A percentile compares a stretch with the other conserved stretches of the same genome.
Evolutionary conservation across 2,888 invertebrate genomes (phyloP).

Genomic region (Hypomecis punctinalis): DNA sequence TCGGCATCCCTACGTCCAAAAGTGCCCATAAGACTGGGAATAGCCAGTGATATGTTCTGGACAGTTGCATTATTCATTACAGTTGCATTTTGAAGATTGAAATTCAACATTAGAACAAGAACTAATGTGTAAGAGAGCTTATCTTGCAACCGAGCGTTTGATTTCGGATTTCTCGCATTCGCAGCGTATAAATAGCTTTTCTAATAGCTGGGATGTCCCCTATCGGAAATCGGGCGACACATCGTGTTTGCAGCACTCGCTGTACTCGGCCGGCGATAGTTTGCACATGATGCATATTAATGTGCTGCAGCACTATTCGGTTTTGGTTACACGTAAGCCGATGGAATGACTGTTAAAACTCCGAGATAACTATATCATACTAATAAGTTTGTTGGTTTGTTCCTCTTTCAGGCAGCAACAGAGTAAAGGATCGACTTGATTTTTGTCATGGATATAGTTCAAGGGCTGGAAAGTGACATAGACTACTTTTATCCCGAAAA

Average conservation of each 20-base stretch:
- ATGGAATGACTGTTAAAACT: conserved; percentile 17
- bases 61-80: too few species aligned
- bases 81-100: too few species aligned
- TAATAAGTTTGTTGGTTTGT: too few species aligned
- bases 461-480: too few species aligned
- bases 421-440: too few species aligned
- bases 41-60: too few species aligned
- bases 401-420: too few species aligned
- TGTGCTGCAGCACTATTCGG: conserved; percentile 50
- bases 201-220: conserved; percentile 32
- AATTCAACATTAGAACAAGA: too few species aligned
- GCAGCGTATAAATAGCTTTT: conserved; percentile 10
- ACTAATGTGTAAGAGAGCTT: neutral
- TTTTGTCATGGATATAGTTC: too few species aligned
- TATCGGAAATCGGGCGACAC: conserved; percentile 47
- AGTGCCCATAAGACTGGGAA: too few species aligned
- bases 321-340: conserved; percentile 41
- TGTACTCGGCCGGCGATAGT: conserved; percentile 58
- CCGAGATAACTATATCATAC: neutral
- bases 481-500: too few species aligned
- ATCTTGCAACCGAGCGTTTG: neutral
- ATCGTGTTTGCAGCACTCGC: conserved; percentile 51
- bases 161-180: conserved; percentile 1
- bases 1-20: too few species aligned
- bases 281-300: conserved; percentile 71